Conservation (phyloP, 1,140 invertebrate genomes). For the Leptoteleia sp. region DNA sequence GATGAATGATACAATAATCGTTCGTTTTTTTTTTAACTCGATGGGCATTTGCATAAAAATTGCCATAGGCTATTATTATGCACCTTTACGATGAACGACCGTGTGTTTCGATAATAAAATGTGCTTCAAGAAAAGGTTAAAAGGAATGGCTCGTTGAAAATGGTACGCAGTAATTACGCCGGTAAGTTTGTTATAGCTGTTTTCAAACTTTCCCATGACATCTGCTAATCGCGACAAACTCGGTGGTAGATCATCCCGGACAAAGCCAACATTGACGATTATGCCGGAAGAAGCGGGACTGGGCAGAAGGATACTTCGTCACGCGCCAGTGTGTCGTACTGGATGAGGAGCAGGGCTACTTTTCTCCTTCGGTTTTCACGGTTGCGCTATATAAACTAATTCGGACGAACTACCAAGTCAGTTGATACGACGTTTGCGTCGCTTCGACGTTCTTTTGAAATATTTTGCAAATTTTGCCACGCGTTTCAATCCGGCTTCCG, state of each 20-base stretch:
- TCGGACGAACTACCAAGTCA: conserved; percentile 55
- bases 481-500: conserved; percentile 10
- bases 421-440: conserved; percentile 61
- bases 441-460: conserved; percentile 52
- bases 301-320: conserved; percentile 62
- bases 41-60: conserved; percentile 11
- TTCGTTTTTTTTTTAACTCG: conserved; percentile 18
- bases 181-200: conserved; percentile 52
- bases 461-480: conserved; percentile 47
- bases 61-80: conserved; percentile 4
- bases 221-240: conserved; percentile 54
- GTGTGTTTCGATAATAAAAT: conserved; percentile 24
- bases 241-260: conserved; percentile 57
- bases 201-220: conserved; percentile 68
- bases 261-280: conserved; percentile 28
- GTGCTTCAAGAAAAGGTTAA: conserved; percentile 18
- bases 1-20: conserved; percentile 12
- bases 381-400: conserved; percentile 68
- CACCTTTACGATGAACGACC: conserved; percentile 15
- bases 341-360: conserved; percentile 63
- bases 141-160: conserved; percentile 37
- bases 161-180: conserved; percentile 60
- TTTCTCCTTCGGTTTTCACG: conserved; percentile 66
- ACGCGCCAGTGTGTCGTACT: conserved; percentile 63
- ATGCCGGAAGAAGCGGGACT: conserved; percentile 57